Evolutionary conservation across 2,797 vertebrate genomes (phyloP).

Genomic region (Cossypha heuglini): DNA sequence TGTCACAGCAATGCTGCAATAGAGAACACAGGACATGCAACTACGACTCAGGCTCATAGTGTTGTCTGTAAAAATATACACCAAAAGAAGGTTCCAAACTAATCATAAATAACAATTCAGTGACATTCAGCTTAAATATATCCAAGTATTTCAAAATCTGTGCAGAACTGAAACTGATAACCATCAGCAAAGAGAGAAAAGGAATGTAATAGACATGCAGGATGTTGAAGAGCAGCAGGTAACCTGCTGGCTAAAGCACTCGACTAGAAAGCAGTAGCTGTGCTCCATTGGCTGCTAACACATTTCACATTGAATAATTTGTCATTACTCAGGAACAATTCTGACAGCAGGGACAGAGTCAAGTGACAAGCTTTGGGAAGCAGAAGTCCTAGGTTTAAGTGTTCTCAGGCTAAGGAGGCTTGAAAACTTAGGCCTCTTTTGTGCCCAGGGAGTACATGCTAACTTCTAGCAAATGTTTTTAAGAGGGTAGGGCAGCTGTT

Average conservation of each 20-base stretch:
- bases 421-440: background rate
- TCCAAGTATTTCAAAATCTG: background rate
- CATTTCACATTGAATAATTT: background rate
- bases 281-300: background rate
- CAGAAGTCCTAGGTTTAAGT: background rate
- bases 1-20: slow-evolving; percentile 29
- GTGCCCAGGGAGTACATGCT: background rate
- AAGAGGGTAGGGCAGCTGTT: background rate
- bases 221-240: background rate
- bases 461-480: background rate
- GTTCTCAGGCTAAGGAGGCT: background rate
- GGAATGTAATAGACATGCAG: background rate
- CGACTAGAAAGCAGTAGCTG: background rate
- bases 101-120: background rate
- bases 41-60: background rate
- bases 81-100: background rate
- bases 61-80: background rate
- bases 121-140: background rate
- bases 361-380: background rate
- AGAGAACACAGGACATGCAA: background rate
- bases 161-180: background rate
- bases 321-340: background rate
- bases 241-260: background rate
- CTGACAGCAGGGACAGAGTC: background rate
- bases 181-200: background rate